phyloP scores from a whole-genome alignment of 2,888 invertebrate species.

The Drosophila cracens region DNA sequence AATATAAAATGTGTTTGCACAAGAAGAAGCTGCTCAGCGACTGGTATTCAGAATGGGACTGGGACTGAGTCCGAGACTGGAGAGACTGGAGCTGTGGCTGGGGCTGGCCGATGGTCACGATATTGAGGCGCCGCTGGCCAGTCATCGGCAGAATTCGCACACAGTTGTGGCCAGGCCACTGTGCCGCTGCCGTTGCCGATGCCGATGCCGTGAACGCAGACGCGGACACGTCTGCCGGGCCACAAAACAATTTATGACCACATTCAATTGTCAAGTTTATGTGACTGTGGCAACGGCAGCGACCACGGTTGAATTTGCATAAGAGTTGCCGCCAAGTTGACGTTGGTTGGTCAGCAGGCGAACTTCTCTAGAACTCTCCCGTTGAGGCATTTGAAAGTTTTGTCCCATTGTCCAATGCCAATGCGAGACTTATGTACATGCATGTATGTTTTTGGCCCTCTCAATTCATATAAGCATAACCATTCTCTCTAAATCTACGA shows the following conservation, averaged over 20 bases:
- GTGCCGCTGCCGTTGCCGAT: slow-evolving; percentile 21
- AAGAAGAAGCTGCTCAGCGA: slow-evolving; percentile 18
- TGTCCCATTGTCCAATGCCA: slow-evolving; percentile 40
- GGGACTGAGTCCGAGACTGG: neutral
- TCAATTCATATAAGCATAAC: slow-evolving; percentile 7
- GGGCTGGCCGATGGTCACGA: slow-evolving; percentile 58
- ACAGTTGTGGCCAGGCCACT: slow-evolving; percentile 50
- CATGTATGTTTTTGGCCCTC: slow-evolving; percentile 1
- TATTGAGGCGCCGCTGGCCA: slow-evolving; percentile 73
- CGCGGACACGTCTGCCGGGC: slow-evolving; percentile 38
- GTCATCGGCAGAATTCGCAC: slow-evolving; percentile 68
- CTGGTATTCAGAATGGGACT: slow-evolving; percentile 25
- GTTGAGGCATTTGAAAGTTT: slow-evolving; percentile 66
- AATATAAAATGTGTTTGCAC: slow-evolving; percentile 42
- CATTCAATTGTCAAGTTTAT: slow-evolving; percentile 84
- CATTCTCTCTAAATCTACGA: slow-evolving; percentile 25
- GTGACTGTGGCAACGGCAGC: slow-evolving; percentile 60
- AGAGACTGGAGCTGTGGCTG: slow-evolving; percentile 1
- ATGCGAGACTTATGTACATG: slow-evolving; percentile 5
- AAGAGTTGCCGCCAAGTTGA: slow-evolving; percentile 57
- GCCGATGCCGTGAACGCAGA: slow-evolving; percentile 27
- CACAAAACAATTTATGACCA: slow-evolving; percentile 81
- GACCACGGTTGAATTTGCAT: slow-evolving; percentile 71
- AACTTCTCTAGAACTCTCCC: slow-evolving; percentile 66
- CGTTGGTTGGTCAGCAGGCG: slow-evolving; percentile 37